A percentile compares a stretch with the other conserved stretches of the same genome.
Evolutionary conservation across 2,113 vertebrate genomes (phyloP).

Genomic region (Ameiurus melas): DNA sequence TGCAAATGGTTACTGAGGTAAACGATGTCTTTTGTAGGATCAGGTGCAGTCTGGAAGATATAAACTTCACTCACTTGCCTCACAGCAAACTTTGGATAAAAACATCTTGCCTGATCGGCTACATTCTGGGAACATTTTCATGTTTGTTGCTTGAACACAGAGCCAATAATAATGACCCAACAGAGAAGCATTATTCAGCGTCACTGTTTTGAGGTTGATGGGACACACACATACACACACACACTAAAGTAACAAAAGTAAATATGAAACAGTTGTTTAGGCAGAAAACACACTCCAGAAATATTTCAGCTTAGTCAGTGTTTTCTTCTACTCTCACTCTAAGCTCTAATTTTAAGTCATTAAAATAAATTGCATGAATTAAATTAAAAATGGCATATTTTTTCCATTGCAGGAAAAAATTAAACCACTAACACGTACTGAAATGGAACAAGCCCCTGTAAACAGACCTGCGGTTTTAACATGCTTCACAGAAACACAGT

Average conservation of each 20-base stretch:
- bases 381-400: background rate
- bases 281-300: background rate
- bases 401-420: background rate
- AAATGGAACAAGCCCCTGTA: constrained; percentile 6
- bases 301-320: background rate
- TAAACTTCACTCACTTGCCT: background rate
- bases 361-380: background rate
- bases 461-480: constrained; percentile 17
- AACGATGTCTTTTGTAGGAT: background rate
- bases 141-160: background rate
- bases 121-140: background rate
- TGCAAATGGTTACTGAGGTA: background rate
- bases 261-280: constrained; percentile 9
- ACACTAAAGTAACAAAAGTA: background rate
- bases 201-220: background rate
- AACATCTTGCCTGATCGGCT: background rate
- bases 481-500: background rate
- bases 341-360: background rate
- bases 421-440: background rate
- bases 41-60: background rate
- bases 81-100: background rate
- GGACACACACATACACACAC: too few species aligned
- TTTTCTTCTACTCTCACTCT: background rate
- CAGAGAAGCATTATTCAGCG: background rate
- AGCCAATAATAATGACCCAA: background rate